Conservation (phyloP, 2,888 invertebrate genomes). For the Athalia circularis region DNA sequence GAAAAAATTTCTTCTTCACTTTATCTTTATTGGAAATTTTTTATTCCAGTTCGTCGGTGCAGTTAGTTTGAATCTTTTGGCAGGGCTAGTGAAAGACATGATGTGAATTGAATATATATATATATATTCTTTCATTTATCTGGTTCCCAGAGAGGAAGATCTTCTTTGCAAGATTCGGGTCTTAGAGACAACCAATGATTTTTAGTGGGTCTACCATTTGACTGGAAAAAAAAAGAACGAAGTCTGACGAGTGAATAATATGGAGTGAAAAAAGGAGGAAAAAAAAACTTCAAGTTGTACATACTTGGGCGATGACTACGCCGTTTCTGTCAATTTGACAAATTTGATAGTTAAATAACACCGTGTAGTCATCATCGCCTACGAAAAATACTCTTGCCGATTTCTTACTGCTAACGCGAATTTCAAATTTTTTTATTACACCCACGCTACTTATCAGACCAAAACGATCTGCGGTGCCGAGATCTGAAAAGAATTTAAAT, state of each 20-base stretch:
- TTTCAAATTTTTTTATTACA: conserved; percentile 56
- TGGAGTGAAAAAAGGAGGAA: neutral
- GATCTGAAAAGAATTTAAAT: conserved; percentile 52
- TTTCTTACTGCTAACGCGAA: conserved; percentile 52
- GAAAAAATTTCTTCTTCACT: too few species aligned
- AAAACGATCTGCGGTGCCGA: conserved; percentile 59
- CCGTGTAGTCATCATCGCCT: conserved; percentile 56
- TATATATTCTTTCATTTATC: neutral
- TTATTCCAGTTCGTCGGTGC: too few species aligned
- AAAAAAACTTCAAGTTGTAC: too few species aligned
- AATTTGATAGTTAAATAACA: conserved; percentile 64
- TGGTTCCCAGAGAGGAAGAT: conserved; percentile 1
- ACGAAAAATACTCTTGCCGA: conserved; percentile 55
- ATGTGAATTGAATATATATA: neutral
- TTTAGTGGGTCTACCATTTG: neutral
- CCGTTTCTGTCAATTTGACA: conserved; percentile 59
- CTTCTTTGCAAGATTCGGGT: neutral
- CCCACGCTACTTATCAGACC: conserved; percentile 64
- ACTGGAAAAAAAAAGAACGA: neutral
- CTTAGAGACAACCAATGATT: neutral
- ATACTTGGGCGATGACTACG: conserved; percentile 29
- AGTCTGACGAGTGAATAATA: neutral
- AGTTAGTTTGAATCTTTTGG: too few species aligned
- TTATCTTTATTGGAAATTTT: too few species aligned
- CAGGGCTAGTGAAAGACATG: too few species aligned